Evolutionary conservation across 1,140 invertebrate genomes (phyloP).

Genomic region (Drosophila trapezifrons): DNA sequence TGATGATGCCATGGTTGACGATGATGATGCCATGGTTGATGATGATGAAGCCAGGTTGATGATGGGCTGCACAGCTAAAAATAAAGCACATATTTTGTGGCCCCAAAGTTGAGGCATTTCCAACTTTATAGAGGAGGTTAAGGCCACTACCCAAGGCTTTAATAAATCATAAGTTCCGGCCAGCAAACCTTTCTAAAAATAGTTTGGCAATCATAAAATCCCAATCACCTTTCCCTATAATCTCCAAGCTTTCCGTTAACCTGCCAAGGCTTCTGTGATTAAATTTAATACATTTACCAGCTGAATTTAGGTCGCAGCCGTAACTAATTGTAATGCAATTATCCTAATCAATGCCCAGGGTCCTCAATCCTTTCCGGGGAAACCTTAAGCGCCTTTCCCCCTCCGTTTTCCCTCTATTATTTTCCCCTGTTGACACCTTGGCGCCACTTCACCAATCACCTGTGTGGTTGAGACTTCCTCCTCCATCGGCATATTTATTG

Average conservation of each 20-base stretch:
- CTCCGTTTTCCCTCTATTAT: background rate
- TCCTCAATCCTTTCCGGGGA: background rate
- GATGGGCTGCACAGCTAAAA: constrained; percentile 9
- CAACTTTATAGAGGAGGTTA: constrained; percentile 5
- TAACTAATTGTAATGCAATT: constrained; percentile 25
- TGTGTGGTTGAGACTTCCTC: constrained; percentile 32
- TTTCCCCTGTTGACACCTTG: constrained; percentile 21
- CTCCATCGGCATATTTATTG: constrained; percentile 49
- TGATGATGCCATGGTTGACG: constrained; percentile 7
- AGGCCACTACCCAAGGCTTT: background rate
- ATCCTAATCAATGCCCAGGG: constrained; percentile 16
- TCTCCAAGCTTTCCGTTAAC: too few relatives aligned
- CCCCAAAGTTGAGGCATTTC: background rate
- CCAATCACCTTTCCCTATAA: too few relatives aligned
- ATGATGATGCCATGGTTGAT: constrained; percentile 16
- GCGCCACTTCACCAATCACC: constrained; percentile 27
- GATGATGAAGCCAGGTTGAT: constrained; percentile 17
- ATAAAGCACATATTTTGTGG: background rate
- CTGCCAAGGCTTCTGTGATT: background rate
- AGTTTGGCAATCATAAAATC: too few relatives aligned
- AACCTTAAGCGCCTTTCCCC: constrained; percentile 1
- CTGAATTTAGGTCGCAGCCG: too few relatives aligned
- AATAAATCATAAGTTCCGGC: background rate
- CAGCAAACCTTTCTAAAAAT: too few relatives aligned
- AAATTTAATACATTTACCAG: background rate